A percentile compares a stretch with the other conserved stretches of the same genome.
Evolutionary conservation across 2,113 vertebrate genomes (phyloP).

Genomic region (Leucopternis melanops): DNA sequence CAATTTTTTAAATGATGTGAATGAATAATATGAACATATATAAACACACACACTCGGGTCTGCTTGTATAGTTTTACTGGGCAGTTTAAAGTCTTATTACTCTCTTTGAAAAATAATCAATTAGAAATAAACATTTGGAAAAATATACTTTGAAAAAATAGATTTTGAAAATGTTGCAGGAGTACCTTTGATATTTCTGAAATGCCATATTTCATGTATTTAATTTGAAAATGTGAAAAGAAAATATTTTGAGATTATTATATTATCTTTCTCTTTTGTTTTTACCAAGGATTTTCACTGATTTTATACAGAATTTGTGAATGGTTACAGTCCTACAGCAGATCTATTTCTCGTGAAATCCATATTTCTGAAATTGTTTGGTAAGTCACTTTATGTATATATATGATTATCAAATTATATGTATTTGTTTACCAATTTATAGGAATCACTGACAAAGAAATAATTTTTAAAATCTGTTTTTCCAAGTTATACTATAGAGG

Average conservation of each 20-base stretch:
- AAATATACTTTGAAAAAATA: not conserved
- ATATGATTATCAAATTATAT: not conserved
- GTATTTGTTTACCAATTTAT: not conserved
- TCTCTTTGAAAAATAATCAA: not conserved
- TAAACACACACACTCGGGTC: accelerated
- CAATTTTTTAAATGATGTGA: not conserved
- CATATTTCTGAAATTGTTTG: not conserved
- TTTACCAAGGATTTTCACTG: not conserved
- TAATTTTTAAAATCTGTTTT: not conserved
- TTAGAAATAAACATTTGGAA: not conserved
- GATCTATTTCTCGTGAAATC: not conserved
- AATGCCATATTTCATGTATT: not conserved
- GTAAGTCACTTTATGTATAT: not conserved
- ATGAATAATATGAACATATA: not conserved
- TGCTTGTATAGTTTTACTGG: not conserved
- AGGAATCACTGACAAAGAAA: not conserved
- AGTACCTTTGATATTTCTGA: not conserved
- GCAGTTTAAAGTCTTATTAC: not conserved
- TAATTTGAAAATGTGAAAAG: not conserved
- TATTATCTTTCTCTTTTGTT: not conserved
- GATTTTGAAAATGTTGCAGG: not conserved
- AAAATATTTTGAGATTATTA: not conserved
- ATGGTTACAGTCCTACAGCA: not conserved
- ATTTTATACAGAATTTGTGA: not conserved
- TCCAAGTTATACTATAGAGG: not conserved